Base-by-base conservation (phyloP, 2,797 vertebrate genomes). In the Thunnus albacares region DNA sequence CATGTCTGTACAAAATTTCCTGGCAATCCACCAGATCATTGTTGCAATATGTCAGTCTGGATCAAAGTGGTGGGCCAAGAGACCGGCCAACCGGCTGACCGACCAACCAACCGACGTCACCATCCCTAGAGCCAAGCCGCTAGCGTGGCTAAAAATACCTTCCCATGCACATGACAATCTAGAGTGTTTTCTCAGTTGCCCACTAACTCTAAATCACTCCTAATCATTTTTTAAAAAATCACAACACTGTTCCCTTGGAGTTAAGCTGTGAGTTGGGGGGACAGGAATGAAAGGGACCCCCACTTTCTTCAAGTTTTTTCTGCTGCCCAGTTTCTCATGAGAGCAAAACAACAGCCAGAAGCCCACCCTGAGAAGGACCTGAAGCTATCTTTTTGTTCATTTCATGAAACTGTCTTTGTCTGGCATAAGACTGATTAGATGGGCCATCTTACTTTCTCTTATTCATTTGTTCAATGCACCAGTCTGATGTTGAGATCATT, bases 401-500 rank as follows among this genome's bases (percentile, higher is more conserved):
- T 30, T 35, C 17, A 41, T 62, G 5, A 47, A 13, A 7, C 4
- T 13, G 12, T 62, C 53, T 53, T 53, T 43, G 5, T 53, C 58
- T 43, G 5, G 9, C 45, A 15, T 41, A 52, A 49, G 7, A 17
- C 6, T 35, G 51, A 61, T 79, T 38, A 56, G 69, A 66, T 18
- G 14, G 15, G 18, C 7, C 49, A 24, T 5, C 22, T 22, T 43
- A 20, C 20, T 47, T 53, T 77, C 9, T 71, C 14, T 0, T 4
- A 26, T 71, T 58, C 0, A 45, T 47, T 64, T 51, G 26, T 61
- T 69, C 4, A 15, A 51, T 49, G 18, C 26, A 60, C 3, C 20
- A 49, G 18, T 60, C 33, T 65, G 49, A 51, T 71, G 53, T 28
- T 77, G 38, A 38, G 13, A 26, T 80, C 30, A 73, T 5, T 76